phyloP scores from a whole-genome alignment of 2,797 vertebrate genomes.

The Margarornis squamiger region DNA sequence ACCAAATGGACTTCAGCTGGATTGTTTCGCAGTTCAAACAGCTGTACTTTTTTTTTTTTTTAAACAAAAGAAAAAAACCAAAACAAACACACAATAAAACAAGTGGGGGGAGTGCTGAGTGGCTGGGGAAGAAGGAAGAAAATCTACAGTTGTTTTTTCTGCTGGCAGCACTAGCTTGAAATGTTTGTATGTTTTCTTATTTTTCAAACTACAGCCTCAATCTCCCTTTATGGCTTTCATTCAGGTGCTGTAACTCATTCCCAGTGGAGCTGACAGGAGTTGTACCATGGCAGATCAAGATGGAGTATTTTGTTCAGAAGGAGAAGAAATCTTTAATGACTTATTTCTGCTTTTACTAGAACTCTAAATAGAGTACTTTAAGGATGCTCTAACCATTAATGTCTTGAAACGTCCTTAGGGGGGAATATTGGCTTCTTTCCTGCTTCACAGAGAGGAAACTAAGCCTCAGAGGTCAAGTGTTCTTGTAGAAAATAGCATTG shows the following conservation, averaged over 20 bases:
- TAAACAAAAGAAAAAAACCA: not conserved
- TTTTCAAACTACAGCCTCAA: not conserved
- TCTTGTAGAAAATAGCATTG: not conserved
- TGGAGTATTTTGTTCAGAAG: not conserved
- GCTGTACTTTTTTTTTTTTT: not conserved
- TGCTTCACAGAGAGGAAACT: not conserved
- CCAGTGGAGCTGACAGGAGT: not conserved
- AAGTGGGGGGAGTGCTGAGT: not conserved
- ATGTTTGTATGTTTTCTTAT: not conserved
- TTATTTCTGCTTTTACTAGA: slow-evolving; percentile 17
- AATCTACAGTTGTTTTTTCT: not conserved
- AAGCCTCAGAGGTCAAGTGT: not conserved
- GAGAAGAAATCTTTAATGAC: not conserved
- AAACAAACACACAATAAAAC: not conserved
- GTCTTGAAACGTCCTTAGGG: not conserved
- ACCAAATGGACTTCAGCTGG: not conserved
- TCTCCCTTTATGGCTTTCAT: not conserved
- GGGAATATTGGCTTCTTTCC: not conserved
- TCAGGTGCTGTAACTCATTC: not conserved
- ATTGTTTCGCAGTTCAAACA: not conserved
- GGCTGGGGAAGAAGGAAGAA: not conserved
- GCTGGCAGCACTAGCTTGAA: not conserved
- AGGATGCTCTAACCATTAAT: not conserved
- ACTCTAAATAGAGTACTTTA: not conserved
- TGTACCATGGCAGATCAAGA: not conserved